phyloP scores from a whole-genome alignment of 1,140 invertebrate species.

The Eriosoma lanigerum region DNA sequence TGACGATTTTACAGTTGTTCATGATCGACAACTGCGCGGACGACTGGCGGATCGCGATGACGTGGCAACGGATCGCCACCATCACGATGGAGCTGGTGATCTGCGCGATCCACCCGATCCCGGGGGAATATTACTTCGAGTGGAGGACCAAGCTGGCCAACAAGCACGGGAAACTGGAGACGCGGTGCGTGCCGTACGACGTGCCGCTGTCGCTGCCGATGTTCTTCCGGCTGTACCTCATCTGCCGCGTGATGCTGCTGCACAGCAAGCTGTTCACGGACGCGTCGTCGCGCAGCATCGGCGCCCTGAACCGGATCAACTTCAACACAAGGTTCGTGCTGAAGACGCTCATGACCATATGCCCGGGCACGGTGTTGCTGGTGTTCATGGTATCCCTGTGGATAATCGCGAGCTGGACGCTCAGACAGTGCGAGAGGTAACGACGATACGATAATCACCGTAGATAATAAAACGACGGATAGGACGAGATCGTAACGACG shows the following conservation, averaged over 20 bases:
- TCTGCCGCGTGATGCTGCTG: constrained; percentile 98
- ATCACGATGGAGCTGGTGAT: constrained; percentile 90
- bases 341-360: constrained; percentile 99
- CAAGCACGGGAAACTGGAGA: constrained; percentile 80
- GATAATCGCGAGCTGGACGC: constrained; percentile 99
- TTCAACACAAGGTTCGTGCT: constrained; percentile 99
- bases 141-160: constrained; percentile 96
- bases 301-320: constrained; percentile 98
- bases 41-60: constrained; percentile 99
- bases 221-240: constrained; percentile 98
- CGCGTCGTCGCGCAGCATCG: constrained; percentile 87
- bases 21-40: constrained; percentile 99
- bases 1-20: constrained; percentile 85
- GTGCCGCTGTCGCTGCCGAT: constrained; percentile 96
- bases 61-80: constrained; percentile 91
- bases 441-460: no score
- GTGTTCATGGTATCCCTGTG: constrained; percentile 99
- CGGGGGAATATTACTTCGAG: constrained; percentile 91
- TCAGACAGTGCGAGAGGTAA: constrained; percentile 98
- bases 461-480: no score
- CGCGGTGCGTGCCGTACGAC: constrained; percentile 88
- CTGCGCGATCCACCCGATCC: constrained; percentile 96
- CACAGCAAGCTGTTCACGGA: constrained; percentile 99
- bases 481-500: no score
- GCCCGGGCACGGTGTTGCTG: constrained; percentile 95